Percentiles rank a stretch among this genome's conserved stretches.
These are phyloP conservation scores for Temnothorax unifasciatus DNA, from an alignment of 2,888 invertebrate species.

Conservation along the genomic window DNA sequence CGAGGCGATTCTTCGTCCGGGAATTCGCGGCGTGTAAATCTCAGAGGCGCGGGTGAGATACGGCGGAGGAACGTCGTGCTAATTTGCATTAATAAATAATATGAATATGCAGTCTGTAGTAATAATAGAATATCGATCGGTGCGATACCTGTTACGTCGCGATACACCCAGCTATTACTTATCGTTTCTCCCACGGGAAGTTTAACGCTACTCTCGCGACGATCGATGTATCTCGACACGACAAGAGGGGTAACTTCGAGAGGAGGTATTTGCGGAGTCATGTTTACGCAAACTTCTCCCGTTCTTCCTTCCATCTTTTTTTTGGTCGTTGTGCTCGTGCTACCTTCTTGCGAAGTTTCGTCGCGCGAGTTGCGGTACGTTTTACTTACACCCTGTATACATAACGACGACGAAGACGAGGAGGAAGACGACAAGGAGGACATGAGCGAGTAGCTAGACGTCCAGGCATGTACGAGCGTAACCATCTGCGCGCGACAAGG, in stretches of 20 bases:
- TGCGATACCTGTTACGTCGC: constrained; percentile 19
- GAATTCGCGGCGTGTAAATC: neutral
- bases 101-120: neutral
- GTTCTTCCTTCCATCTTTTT: neutral
- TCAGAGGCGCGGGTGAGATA: neutral
- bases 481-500: constrained; percentile 68
- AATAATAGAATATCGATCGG: constrained; percentile 6
- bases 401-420: constrained; percentile 31
- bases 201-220: constrained; percentile 24
- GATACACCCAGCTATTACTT: neutral
- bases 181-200: neutral
- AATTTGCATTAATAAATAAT: constrained; percentile 25
- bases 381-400: constrained; percentile 46
- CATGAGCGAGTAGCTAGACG: constrained; percentile 56
- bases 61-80: neutral
- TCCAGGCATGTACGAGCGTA: constrained; percentile 58
- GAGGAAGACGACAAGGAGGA: constrained; percentile 28
- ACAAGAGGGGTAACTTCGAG: constrained; percentile 22
- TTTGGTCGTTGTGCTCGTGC: neutral
- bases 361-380: constrained; percentile 22
- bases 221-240: constrained; percentile 31
- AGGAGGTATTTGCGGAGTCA: constrained; percentile 39
- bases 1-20: neutral
- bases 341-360: constrained; percentile 28
- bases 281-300: constrained; percentile 47